These are phyloP conservation scores for Clivina fossor DNA, from an alignment of 2,888 invertebrate species.

Conservation along the genomic window DNA sequence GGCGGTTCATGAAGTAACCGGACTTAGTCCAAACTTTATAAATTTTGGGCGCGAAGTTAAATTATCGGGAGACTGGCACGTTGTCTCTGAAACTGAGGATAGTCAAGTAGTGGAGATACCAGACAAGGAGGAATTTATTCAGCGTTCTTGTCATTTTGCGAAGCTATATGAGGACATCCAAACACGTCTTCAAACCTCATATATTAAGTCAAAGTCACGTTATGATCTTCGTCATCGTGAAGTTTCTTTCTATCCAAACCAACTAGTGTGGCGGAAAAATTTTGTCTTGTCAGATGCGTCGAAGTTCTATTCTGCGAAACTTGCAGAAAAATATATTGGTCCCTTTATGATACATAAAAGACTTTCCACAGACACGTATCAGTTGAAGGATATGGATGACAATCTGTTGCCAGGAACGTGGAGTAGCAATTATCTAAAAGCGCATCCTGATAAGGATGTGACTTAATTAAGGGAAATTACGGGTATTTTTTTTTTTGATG, in stretches of 20 bases:
- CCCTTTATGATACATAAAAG: slow-evolving; percentile 10
- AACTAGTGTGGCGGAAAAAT: slow-evolving; percentile 22
- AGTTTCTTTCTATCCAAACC: not conserved
- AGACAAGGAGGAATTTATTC: not conserved
- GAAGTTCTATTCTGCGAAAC: slow-evolving; percentile 16
- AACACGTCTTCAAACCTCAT: not conserved
- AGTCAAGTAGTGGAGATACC: not conserved
- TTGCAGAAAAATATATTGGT: slow-evolving; percentile 21
- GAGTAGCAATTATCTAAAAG: not conserved
- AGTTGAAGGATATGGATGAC: not conserved
- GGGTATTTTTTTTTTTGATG: too few relatives aligned
- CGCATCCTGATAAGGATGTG: slow-evolving; percentile 1
- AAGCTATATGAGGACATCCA: slow-evolving; percentile 14
- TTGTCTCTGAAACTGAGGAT: not conserved
- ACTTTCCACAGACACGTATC: not conserved
- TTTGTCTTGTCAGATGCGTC: slow-evolving; percentile 14
- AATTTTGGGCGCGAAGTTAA: not conserved
- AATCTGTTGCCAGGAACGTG: not conserved
- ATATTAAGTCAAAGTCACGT: not conserved
- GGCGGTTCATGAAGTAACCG: slow-evolving; percentile 2
- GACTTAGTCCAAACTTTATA: not conserved
- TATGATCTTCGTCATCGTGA: slow-evolving; percentile 23
- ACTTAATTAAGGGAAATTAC: too few relatives aligned
- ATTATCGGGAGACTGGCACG: not conserved
- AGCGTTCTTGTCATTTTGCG: not conserved